Conservation (phyloP, 2,888 invertebrate species). For the Drosophila acutilabella region DNA sequence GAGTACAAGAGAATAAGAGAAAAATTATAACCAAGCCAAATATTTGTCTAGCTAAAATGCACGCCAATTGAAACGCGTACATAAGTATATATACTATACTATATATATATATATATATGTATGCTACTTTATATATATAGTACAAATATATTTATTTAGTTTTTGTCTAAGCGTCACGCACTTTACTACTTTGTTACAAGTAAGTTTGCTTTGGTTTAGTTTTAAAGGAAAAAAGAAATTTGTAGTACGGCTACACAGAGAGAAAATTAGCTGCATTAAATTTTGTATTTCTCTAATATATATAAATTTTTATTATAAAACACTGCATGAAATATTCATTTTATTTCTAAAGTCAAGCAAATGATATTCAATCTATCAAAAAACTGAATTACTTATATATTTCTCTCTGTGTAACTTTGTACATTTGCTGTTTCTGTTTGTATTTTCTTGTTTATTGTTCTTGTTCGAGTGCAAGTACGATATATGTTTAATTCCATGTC, state of each 20-base stretch:
- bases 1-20: conserved; percentile 15
- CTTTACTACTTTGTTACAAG: conserved; percentile 68
- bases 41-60: conserved; percentile 75
- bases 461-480: conserved; percentile 10
- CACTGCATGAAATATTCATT: too few relatives aligned
- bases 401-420: conserved; percentile 7
- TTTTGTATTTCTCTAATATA: too few relatives aligned
- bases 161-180: conserved; percentile 60
- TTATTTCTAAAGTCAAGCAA: too few relatives aligned
- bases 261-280: background rate
- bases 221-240: conserved; percentile 35
- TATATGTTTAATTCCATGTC: conserved; percentile 8
- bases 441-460: conserved; percentile 11
- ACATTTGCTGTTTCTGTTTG: conserved; percentile 17
- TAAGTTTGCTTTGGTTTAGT: conserved; percentile 28
- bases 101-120: conserved; percentile 11
- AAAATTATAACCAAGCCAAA: conserved; percentile 61
- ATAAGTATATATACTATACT: conserved; percentile 3
- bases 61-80: conserved; percentile 50
- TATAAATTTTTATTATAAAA: too few relatives aligned
- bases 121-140: conserved; percentile 4
- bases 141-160: background rate
- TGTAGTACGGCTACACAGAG: conserved; percentile 8
- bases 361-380: too few relatives aligned
- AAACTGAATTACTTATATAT: background rate